A percentile compares a stretch with the other conserved stretches of the same genome.
Conservation (phyloP, 2,888 invertebrate species). For the Eristalinus aeneus region DNA sequence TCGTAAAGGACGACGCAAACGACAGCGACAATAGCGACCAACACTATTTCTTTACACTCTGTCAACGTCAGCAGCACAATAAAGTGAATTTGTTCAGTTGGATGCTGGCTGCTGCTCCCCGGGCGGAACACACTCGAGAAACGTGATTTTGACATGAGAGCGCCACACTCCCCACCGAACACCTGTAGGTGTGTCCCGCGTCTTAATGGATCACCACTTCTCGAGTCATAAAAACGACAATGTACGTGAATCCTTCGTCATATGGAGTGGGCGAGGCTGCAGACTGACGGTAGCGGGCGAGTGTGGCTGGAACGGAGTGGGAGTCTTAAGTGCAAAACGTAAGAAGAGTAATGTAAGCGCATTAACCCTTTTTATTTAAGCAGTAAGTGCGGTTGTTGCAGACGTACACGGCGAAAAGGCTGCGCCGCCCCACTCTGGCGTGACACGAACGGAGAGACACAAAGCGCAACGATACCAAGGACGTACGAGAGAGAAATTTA, state of each 20-base stretch:
- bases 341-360: conserved; percentile 61
- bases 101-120: conserved; percentile 26
- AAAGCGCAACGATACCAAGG: background rate
- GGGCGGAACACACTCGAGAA: conserved; percentile 47
- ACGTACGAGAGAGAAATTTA: conserved; percentile 15
- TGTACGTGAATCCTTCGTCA: conserved; percentile 57
- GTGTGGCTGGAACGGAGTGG: background rate
- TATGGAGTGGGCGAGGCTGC: conserved; percentile 29
- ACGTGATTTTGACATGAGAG: conserved; percentile 64
- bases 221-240: conserved; percentile 61
- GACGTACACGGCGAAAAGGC: conserved; percentile 5
- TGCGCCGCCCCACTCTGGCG: conserved; percentile 1
- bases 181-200: conserved; percentile 50
- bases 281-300: background rate
- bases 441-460: background rate
- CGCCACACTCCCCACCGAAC: background rate
- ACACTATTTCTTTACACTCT: conserved; percentile 52
- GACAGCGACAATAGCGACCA: conserved; percentile 22
- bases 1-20: conserved; percentile 39
- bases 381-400: conserved; percentile 45
- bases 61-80: conserved; percentile 62
- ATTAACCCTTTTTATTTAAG: conserved; percentile 59
- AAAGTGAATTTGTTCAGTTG: conserved; percentile 65
- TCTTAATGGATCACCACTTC: conserved; percentile 69
- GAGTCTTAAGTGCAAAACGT: conserved; percentile 51